Evolutionary conservation across 1,140 invertebrate genomes (phyloP).

Genomic region (Pseudomyrmex gracilis): DNA sequence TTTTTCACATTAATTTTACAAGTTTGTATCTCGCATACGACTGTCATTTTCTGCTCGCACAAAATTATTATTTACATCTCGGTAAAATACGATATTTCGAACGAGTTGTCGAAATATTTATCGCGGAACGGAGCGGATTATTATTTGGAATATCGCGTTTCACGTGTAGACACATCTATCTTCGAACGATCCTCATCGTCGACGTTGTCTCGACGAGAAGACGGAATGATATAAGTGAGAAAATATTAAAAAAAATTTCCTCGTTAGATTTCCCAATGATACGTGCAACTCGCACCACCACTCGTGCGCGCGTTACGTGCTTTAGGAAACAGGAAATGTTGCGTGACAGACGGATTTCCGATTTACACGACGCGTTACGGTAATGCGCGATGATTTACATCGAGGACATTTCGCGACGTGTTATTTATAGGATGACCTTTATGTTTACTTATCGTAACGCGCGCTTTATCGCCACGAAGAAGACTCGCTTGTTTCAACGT

Average conservation of each 20-base stretch:
- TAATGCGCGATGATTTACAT: conserved; percentile 55
- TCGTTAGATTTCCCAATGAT: conserved; percentile 8
- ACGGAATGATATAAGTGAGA: conserved; percentile 13
- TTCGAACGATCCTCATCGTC: not conserved
- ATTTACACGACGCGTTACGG: conserved; percentile 47
- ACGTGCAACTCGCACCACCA: conserved; percentile 23
- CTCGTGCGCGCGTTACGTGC: conserved; percentile 3
- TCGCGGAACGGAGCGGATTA: conserved; percentile 10
- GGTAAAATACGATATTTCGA: not conserved
- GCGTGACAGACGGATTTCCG: conserved; percentile 53
- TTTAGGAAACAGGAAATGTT: conserved; percentile 53
- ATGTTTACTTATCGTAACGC: conserved; percentile 58
- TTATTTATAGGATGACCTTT: conserved; percentile 60
- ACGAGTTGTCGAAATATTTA: not conserved
- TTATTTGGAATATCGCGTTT: not conserved
- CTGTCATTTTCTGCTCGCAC: no score
- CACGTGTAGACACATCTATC: not conserved
- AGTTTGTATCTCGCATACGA: no score
- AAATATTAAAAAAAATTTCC: conserved; percentile 7
- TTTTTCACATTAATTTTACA: no score
- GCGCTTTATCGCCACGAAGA: conserved; percentile 19
- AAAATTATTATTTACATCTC: no score
- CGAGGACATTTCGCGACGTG: conserved; percentile 51
- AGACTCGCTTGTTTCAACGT: conserved; percentile 26
- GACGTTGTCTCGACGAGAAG: not conserved